Conservation (phyloP, 2,797 vertebrate genomes). For the Aplochiton taeniatus region DNA sequence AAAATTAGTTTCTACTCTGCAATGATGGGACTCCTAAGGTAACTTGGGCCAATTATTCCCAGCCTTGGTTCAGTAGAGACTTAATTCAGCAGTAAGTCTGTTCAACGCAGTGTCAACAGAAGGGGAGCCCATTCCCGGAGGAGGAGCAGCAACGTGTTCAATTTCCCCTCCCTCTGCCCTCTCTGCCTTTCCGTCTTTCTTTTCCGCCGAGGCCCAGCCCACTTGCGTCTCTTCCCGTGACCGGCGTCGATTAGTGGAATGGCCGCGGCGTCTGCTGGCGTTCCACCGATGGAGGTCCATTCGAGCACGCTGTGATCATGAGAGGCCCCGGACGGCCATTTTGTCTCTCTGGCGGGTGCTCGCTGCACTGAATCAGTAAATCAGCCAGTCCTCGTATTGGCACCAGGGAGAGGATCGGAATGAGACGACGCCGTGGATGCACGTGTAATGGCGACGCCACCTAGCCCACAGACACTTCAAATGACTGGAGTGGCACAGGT, state of each 20-base stretch:
- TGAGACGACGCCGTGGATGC: not conserved
- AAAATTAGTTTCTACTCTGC: constrained; percentile 56
- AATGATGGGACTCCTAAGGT: constrained; percentile 50
- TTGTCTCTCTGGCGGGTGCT: not conserved
- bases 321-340: constrained; percentile 25
- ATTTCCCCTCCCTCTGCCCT: constrained; percentile 37
- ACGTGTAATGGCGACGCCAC: constrained; percentile 6
- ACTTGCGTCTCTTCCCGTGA: constrained; percentile 20
- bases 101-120: constrained; percentile 62
- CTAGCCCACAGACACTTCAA: constrained; percentile 12
- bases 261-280: constrained; percentile 29
- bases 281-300: constrained; percentile 30
- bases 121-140: constrained; percentile 31
- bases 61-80: constrained; percentile 48
- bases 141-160: constrained; percentile 26
- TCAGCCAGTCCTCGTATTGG: constrained; percentile 19
- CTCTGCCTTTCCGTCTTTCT: constrained; percentile 16
- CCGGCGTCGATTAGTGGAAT: constrained; percentile 22
- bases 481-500: constrained; percentile 8
- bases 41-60: constrained; percentile 56
- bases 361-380: constrained; percentile 1
- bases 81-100: constrained; percentile 63
- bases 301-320: constrained; percentile 38
- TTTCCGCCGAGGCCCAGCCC: constrained; percentile 11
- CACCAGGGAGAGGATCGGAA: constrained; percentile 17